A percentile compares a stretch with the other conserved stretches of the same genome.
phyloP scores from a whole-genome alignment of 1,140 invertebrate genomes.

The Bombus terrestris region DNA sequence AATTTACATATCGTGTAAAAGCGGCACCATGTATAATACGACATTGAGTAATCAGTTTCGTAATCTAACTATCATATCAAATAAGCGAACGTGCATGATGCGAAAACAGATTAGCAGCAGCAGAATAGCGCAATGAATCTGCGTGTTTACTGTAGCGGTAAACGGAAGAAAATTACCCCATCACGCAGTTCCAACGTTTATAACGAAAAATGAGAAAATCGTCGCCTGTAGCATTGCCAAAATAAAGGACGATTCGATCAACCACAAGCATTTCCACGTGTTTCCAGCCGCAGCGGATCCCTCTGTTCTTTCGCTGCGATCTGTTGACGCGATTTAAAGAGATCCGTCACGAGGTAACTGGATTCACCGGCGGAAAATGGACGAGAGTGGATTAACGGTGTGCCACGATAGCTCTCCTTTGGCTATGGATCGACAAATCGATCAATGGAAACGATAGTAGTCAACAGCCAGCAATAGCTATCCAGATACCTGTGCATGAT shows the following conservation, averaged over 20 bases:
- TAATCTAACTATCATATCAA: too few species aligned
- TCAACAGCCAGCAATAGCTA: not conserved
- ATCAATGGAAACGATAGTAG: not conserved
- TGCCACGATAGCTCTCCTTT: not conserved
- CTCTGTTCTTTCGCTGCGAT: not conserved
- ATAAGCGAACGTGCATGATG: too few species aligned
- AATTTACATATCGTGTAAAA: too few species aligned
- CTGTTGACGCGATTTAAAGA: not conserved
- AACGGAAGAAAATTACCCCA: too few species aligned
- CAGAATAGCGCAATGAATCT: too few species aligned
- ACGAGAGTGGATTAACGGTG: constrained; percentile 13
- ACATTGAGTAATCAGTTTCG: too few species aligned
- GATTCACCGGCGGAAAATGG: constrained; percentile 6
- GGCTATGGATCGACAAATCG: not conserved
- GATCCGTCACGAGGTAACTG: constrained; percentile 15
- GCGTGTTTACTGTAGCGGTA: too few species aligned
- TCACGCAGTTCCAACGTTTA: too few species aligned
- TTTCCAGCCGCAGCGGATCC: not conserved
- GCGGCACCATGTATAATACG: too few species aligned
- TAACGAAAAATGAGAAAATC: not conserved
- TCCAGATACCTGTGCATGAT: not conserved
- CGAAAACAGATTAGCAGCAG: too few species aligned
- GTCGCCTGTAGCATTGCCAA: not conserved
- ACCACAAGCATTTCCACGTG: not conserved
- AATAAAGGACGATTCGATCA: not conserved